Evolutionary conservation across 2,888 invertebrate species (phyloP).

Genomic region (Ephialtes manifestator): DNA sequence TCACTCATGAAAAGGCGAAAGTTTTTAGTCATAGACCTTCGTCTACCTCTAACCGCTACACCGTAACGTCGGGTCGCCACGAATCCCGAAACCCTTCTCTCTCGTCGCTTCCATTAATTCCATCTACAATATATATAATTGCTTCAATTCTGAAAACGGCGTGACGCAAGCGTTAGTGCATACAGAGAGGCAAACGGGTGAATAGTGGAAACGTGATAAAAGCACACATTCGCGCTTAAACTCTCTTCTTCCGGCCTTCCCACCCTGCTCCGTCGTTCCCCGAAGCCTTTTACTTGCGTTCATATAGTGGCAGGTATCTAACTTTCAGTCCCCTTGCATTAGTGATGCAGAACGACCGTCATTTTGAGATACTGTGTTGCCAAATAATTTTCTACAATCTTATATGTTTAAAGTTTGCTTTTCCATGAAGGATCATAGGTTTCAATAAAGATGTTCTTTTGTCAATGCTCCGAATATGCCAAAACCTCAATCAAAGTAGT

Average conservation of each 20-base stretch:
- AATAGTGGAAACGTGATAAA: slow-evolving; percentile 74
- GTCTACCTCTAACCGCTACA: no score
- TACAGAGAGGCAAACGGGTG: slow-evolving; percentile 63
- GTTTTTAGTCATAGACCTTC: background rate
- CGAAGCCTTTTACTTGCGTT: slow-evolving; percentile 2
- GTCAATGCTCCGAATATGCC: no score
- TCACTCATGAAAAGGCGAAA: background rate
- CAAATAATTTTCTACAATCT: no score
- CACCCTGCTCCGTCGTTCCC: slow-evolving; percentile 34
- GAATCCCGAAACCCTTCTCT: slow-evolving; percentile 14
- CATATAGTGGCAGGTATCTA: background rate
- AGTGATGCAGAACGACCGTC: no score
- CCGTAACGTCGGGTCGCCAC: background rate
- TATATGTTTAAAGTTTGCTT: no score
- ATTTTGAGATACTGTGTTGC: no score
- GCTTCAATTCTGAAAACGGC: slow-evolving; percentile 67
- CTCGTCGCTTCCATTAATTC: slow-evolving; percentile 57
- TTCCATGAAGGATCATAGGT: no score
- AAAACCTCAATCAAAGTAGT: no score
- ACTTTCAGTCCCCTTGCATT: background rate
- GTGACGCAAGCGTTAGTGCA: slow-evolving; percentile 60
- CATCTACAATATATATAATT: slow-evolving; percentile 64
- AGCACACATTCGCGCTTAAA: slow-evolving; percentile 61
- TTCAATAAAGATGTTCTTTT: no score
- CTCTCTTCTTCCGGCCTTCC: slow-evolving; percentile 43